Evolutionary conservation across 2,797 vertebrate species (phyloP).

Genomic region (Mico argentatus): DNA sequence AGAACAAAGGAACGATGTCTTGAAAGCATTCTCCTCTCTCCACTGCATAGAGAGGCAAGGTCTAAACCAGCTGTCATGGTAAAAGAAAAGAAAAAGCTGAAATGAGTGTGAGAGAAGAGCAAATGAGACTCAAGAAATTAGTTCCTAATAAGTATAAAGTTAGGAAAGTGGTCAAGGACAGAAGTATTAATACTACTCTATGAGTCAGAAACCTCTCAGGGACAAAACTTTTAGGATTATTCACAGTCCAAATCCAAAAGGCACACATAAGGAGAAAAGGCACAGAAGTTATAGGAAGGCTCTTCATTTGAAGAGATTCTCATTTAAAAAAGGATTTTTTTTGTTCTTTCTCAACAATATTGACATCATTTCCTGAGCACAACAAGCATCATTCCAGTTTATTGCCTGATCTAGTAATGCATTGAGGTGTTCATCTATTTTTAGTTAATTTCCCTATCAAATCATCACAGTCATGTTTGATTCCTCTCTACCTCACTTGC

Average conservation of each 20-base stretch:
- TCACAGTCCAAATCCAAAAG: background rate
- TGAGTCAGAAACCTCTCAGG: background rate
- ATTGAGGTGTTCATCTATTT: background rate
- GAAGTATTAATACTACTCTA: background rate
- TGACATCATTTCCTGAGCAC: background rate
- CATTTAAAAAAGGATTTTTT: background rate
- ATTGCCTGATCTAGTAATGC: background rate
- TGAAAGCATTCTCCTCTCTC: background rate
- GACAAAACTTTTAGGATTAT: background rate
- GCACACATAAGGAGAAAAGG: background rate
- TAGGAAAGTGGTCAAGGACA: background rate
- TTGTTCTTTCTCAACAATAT: background rate
- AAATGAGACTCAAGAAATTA: background rate
- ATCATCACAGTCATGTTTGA: background rate
- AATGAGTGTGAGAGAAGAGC: background rate
- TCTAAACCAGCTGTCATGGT: background rate
- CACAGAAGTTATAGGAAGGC: background rate
- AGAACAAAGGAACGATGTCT: background rate
- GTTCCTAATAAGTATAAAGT: background rate
- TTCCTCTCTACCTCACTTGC: background rate
- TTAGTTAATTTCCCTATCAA: background rate
- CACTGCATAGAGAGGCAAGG: background rate
- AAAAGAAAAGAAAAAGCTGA: background rate
- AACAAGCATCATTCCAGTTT: background rate
- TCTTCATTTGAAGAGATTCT: background rate